These are phyloP conservation scores for Celastrina argiolus DNA, from an alignment of 2,888 invertebrate genomes.

Conservation along the genomic window DNA sequence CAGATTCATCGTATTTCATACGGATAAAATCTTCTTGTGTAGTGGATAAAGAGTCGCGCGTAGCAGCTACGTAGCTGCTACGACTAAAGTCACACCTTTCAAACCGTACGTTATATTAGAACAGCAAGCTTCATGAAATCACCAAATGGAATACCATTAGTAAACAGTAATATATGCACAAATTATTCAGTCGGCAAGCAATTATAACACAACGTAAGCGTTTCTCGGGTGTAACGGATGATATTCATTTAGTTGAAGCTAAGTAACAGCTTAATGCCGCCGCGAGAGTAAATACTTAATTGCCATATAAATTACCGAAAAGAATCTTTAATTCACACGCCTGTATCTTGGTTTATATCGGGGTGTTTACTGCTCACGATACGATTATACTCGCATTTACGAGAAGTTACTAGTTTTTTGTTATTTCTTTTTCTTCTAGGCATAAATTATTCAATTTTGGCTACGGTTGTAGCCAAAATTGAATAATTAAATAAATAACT, in stretches of 20 bases:
- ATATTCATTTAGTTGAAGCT: conserved; percentile 15
- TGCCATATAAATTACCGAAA: conserved; percentile 60
- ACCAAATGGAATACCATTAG: too few species aligned
- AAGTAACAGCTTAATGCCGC: conserved; percentile 22
- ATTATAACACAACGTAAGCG: conserved; percentile 5
- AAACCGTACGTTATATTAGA: neutral
- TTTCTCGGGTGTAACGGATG: conserved; percentile 3
- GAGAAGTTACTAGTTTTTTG: neutral
- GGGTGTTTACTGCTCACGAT: conserved; percentile 34
- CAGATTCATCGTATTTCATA: too few species aligned
- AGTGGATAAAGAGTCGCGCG: too few species aligned
- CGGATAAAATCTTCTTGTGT: too few species aligned
- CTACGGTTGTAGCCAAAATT: too few species aligned
- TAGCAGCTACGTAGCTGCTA: neutral
- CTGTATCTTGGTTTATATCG: conserved; percentile 30
- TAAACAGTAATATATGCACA: neutral
- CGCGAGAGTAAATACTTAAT: conserved; percentile 52
- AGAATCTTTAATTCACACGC: conserved; percentile 57
- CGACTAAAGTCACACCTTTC: neutral
- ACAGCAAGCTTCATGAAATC: neutral
- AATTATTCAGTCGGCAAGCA: conserved; percentile 1
- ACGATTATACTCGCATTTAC: conserved; percentile 30
- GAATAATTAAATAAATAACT: too few species aligned
- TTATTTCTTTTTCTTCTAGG: too few species aligned
- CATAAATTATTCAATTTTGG: too few species aligned